Percentiles rank a stretch among this genome's conserved stretches.
Evolutionary conservation across 2,113 vertebrate genomes (phyloP).

Genomic region (Theropithecus gelada): DNA sequence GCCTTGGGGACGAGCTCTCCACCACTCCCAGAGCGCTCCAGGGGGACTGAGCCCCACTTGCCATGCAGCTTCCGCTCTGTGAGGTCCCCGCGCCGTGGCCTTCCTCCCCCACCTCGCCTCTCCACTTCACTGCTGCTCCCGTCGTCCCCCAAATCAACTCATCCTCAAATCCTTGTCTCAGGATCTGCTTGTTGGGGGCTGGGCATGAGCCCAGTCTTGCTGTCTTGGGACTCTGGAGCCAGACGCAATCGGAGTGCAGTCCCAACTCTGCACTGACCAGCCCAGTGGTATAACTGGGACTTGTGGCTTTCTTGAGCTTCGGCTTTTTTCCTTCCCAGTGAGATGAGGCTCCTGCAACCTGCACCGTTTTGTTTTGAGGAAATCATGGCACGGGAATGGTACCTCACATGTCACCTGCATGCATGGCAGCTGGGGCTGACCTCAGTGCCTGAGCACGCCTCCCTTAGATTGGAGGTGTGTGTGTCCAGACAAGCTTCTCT

Average conservation of each 20-base stretch:
- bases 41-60: no score
- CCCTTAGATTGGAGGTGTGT: no score
- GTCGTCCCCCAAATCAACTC: rapidly evolving
- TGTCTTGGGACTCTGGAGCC: background rate
- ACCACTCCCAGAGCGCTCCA: rapidly evolving
- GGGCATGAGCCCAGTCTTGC: background rate
- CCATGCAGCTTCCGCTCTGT: background rate
- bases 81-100: rapidly evolving
- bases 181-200: background rate
- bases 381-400: rapidly evolving
- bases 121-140: no score
- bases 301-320: background rate
- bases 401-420: rapidly evolving
- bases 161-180: background rate
- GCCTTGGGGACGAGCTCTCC: rapidly evolving
- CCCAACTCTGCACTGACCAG: rapidly evolving
- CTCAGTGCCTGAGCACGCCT: background rate
- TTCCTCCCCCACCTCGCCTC: rapidly evolving
- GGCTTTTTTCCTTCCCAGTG: background rate
- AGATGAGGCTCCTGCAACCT: no score
- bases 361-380: background rate
- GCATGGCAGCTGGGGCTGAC: rapidly evolving
- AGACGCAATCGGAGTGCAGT: rapidly evolving
- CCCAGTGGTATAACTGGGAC: background rate
- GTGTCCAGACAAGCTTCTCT: background rate